Evolutionary conservation across 2,113 vertebrate species (phyloP), one percentile per base, ranked within the genome.

Genomic region (Callionymus lyra): DNA sequence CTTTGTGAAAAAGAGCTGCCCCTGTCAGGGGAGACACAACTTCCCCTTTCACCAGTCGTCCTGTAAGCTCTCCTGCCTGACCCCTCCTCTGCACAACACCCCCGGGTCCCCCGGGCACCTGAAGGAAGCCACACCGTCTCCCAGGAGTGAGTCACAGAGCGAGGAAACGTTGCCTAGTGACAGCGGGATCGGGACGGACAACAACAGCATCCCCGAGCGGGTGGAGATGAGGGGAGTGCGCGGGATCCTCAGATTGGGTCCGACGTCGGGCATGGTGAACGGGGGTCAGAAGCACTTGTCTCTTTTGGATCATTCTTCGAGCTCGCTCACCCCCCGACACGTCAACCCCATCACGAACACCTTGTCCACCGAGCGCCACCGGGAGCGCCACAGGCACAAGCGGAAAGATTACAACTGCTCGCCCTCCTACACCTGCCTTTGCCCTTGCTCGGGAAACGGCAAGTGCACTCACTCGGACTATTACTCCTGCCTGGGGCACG

Each of bases 351-450:
- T 74, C 76, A 19, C 79, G 83, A 66, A 42, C 35, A 38, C 61
- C 6, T 35, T 56, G 2, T 14, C 56, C 5, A 14, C 50, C 13
- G 69, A 76, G 44, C 70, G 76, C 32, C 89, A 92, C 31, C 87
- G 90, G 47, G 92, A 96, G 47, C 89, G 91, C 16, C 93, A 96
- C 79, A 88, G 95, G 37, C 92, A 94, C 53, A 90, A 91, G 70
- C 86, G 89, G 60, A 85, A 91, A 50, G 76, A 80, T 13, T 92
- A 91, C 1, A 63, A 73, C 41, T 71, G 76, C 9, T 16, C 72
- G 13, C 37, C 74, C 16, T 60, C 76, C 17, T 79, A 65, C 15
- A 31, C 64, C 27, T 82, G 80, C 45, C 3, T 66, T 43, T 79
- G 77, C 48, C 49, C 76, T 41, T 81, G 65, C 36, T 65, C 54